These are phyloP conservation scores for Aproaerema taeniolella DNA, from an alignment of 2,888 invertebrate species.

Conservation along the genomic window DNA sequence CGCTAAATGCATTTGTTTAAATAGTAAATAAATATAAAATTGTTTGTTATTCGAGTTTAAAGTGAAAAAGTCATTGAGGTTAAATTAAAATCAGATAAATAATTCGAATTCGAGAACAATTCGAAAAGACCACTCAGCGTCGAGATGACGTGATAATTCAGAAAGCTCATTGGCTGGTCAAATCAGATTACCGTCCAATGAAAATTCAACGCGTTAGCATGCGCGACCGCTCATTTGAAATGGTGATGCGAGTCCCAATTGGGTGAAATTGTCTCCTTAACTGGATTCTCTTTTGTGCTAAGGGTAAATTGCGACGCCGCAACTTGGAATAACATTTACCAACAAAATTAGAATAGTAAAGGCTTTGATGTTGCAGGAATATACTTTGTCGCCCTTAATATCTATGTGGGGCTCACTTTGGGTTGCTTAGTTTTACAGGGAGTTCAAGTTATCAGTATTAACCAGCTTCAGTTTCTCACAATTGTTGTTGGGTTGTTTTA, in stretches of 20 bases:
- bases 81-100: too few species aligned
- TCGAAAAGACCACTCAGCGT: slow-evolving; percentile 6
- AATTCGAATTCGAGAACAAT: slow-evolving; percentile 3
- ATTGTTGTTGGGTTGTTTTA: too few species aligned
- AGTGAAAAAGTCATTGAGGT: too few species aligned
- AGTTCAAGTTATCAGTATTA: too few species aligned
- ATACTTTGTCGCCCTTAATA: too few species aligned
- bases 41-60: too few species aligned
- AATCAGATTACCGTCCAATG: slow-evolving; percentile 10
- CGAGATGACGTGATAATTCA: slow-evolving; percentile 9
- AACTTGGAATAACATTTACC: slow-evolving; percentile 8
- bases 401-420: too few species aligned
- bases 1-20: too few species aligned
- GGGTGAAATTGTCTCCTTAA: slow-evolving; percentile 7
- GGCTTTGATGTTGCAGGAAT: background rate
- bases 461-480: too few species aligned
- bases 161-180: slow-evolving; percentile 4
- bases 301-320: slow-evolving; percentile 5
- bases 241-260: slow-evolving; percentile 11
- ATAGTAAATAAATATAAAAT: too few species aligned
- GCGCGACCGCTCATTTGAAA: slow-evolving; percentile 11
- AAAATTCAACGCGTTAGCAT: slow-evolving; percentile 9
- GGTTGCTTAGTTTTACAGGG: too few species aligned
- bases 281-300: slow-evolving; percentile 7
- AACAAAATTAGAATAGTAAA: slow-evolving; percentile 7